These are phyloP conservation scores for Netelia inedita DNA, from an alignment of 2,888 invertebrate genomes.

Conservation along the genomic window DNA sequence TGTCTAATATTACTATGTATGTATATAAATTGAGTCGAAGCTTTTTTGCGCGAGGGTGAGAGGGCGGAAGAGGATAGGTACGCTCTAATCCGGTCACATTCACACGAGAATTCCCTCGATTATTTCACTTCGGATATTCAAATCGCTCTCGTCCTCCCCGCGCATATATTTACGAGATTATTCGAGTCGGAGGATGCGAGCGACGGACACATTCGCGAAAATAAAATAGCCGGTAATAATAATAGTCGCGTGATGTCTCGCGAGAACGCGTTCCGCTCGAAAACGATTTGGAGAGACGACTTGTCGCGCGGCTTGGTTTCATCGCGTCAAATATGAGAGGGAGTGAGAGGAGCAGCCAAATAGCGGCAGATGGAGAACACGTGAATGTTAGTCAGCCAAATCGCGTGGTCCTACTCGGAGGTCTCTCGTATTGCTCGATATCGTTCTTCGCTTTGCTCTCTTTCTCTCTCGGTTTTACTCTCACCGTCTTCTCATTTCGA, in stretches of 20 bases:
- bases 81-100: conserved; percentile 36
- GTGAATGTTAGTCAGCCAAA: conserved; percentile 56
- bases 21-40: conserved; percentile 43
- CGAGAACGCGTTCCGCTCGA: conserved; percentile 41
- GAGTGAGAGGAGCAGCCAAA: conserved; percentile 23
- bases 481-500: background rate
- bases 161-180: conserved; percentile 51
- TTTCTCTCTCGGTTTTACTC: conserved; percentile 24
- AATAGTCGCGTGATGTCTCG: conserved; percentile 49
- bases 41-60: conserved; percentile 4
- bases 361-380: conserved; percentile 66
- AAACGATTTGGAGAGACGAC: conserved; percentile 48
- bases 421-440: conserved; percentile 61
- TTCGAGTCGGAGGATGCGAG: conserved; percentile 16
- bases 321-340: conserved; percentile 16
- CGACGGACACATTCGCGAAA: background rate
- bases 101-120: conserved; percentile 8
- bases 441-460: conserved; percentile 34
- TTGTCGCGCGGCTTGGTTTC: conserved; percentile 6
- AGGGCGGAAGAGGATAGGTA: background rate
- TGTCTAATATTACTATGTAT: conserved; percentile 1
- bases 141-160: conserved; percentile 29
- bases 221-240: conserved; percentile 47
- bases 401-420: conserved; percentile 41
- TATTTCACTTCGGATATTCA: conserved; percentile 36